Percentiles rank a stretch among this genome's conserved stretches.
phyloP scores from a whole-genome alignment of 2,888 invertebrate genomes.

The Spilosoma lubricipeda region DNA sequence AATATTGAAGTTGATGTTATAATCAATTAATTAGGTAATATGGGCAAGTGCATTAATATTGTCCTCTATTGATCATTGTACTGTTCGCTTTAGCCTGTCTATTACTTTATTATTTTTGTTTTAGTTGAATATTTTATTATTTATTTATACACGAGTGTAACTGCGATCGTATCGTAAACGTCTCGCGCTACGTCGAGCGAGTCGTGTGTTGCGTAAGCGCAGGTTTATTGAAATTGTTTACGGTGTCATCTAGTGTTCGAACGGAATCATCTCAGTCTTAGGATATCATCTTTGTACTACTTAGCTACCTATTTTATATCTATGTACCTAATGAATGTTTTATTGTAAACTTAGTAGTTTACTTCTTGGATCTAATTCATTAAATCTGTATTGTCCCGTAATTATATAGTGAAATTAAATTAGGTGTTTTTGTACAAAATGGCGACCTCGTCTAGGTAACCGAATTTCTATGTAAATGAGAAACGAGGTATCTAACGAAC shows the following conservation, averaged over 20 bases:
- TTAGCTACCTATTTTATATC: constrained; percentile 80
- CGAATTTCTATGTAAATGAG: constrained; percentile 81
- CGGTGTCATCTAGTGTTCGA: constrained; percentile 60
- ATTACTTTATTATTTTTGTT: constrained; percentile 83
- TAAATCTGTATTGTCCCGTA: constrained; percentile 82
- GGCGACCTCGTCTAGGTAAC: constrained; percentile 85
- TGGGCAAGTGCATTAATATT: constrained; percentile 86
- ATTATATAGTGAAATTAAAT: constrained; percentile 72
- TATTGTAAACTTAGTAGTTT: constrained; percentile 83
- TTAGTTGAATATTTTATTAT: constrained; percentile 86
- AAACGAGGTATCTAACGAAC: constrained; percentile 60
- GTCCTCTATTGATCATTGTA: constrained; percentile 83
- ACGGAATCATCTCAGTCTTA: constrained; percentile 74
- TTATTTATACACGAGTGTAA: constrained; percentile 80
- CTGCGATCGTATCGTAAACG: constrained; percentile 69
- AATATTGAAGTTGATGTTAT: constrained; percentile 86
- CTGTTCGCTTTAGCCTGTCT: constrained; percentile 83
- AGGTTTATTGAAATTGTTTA: constrained; percentile 60
- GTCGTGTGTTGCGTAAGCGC: constrained; percentile 63
- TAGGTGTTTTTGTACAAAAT: constrained; percentile 84
- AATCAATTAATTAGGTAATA: constrained; percentile 85
- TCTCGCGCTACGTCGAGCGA: constrained; percentile 74
- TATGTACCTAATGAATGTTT: constrained; percentile 84
- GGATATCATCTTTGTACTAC: constrained; percentile 74
- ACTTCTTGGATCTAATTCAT: constrained; percentile 79